Evolutionary conservation across 2,113 vertebrate genomes (phyloP).

Genomic region (Accipiter virgatus): DNA sequence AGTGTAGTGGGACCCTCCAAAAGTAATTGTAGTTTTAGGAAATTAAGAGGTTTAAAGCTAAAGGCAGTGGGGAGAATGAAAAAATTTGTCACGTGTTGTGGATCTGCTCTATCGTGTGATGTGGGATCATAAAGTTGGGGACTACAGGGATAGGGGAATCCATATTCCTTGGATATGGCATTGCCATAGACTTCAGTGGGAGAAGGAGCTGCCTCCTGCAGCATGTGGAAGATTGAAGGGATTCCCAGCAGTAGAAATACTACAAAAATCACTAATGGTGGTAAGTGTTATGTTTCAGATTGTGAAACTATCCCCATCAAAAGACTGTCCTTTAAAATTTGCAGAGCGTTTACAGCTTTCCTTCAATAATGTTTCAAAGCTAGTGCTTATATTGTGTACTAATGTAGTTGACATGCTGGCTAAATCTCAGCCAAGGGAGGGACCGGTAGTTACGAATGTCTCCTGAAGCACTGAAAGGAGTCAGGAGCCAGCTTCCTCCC

Average conservation of each 20-base stretch:
- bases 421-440: neutral
- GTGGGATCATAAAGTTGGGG: neutral
- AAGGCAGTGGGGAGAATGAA: neutral
- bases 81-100: neutral
- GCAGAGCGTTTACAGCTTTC: neutral
- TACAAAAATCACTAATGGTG: neutral
- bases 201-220: neutral
- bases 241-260: neutral
- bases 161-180: neutral
- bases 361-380: neutral
- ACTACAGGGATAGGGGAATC: neutral
- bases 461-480: neutral
- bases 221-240: neutral
- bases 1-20: neutral
- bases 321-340: neutral
- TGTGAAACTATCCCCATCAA: neutral
- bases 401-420: neutral
- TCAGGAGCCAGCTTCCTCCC: neutral
- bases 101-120: neutral
- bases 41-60: neutral
- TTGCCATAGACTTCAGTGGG: neutral
- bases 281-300: neutral
- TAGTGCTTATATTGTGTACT: neutral
- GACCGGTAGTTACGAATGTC: fast-evolving
- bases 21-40: neutral